Percentiles rank a stretch among this genome's conserved stretches.
These are phyloP conservation scores for Trissolcus japonicus DNA, from an alignment of 2,888 invertebrate species.

Conservation along the genomic window DNA sequence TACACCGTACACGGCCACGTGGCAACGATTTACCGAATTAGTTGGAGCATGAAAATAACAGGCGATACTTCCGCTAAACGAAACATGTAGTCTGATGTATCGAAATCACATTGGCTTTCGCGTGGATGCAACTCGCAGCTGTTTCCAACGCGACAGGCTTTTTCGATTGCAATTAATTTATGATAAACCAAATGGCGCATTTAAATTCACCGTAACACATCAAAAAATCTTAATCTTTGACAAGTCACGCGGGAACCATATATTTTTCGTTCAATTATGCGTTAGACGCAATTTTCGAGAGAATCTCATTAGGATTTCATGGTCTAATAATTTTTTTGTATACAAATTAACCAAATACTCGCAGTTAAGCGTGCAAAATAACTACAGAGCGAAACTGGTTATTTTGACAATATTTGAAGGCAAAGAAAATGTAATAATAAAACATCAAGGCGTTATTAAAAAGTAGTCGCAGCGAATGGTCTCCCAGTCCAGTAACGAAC, in stretches of 20 bases:
- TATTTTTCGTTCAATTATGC: too few relatives aligned
- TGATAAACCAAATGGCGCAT: not conserved
- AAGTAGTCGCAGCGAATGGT: slow-evolving; percentile 11
- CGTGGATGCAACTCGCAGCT: slow-evolving; percentile 5
- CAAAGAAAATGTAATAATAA: slow-evolving; percentile 27
- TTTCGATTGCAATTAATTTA: slow-evolving; percentile 18
- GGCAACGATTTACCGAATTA: slow-evolving; percentile 32
- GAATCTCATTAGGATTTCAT: slow-evolving; percentile 12
- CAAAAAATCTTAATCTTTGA: too few relatives aligned
- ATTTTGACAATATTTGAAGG: too few relatives aligned
- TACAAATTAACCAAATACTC: not conserved
- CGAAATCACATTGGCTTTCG: slow-evolving; percentile 24
- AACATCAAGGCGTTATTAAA: slow-evolving; percentile 13
- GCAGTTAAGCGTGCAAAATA: too few relatives aligned
- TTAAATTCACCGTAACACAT: too few relatives aligned
- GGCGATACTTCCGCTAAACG: slow-evolving; percentile 28
- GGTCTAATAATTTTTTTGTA: slow-evolving; percentile 20
- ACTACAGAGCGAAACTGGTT: too few relatives aligned
- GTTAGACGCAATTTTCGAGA: not conserved
- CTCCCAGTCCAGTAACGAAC: slow-evolving; percentile 44
- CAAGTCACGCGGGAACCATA: too few relatives aligned
- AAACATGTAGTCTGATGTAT: slow-evolving; percentile 21
- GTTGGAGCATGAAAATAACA: slow-evolving; percentile 39
- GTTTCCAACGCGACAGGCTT: slow-evolving; percentile 5
- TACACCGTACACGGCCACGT: too few relatives aligned